Percentiles rank a stretch among this genome's conserved stretches.
These are phyloP conservation scores for Lissocephala sabroskyi DNA, from an alignment of 2,888 invertebrate species.

Conservation along the genomic window DNA sequence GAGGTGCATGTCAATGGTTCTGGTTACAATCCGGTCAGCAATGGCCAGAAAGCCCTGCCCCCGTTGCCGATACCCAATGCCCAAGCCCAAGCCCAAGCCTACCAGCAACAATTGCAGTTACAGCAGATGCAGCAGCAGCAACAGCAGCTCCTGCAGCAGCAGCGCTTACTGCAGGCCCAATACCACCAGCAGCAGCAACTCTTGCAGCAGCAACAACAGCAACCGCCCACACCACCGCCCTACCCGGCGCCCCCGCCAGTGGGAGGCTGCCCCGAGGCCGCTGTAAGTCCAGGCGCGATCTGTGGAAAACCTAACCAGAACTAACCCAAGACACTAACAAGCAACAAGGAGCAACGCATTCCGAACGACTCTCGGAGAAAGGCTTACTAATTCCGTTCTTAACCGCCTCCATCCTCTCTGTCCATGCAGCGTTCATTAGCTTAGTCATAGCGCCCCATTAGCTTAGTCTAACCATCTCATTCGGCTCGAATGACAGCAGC, in stretches of 20 bases:
- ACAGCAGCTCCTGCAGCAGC: not conserved
- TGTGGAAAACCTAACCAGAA: constrained; percentile 42
- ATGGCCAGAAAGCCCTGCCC: constrained; percentile 27
- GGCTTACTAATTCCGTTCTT: not conserved
- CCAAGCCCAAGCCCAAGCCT: constrained; percentile 26
- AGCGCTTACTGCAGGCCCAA: too few relatives aligned
- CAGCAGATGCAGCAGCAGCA: constrained; percentile 32
- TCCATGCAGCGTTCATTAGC: constrained; percentile 13
- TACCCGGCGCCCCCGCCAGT: constrained; percentile 56
- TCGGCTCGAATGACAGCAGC: not conserved
- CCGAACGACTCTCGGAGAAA: not conserved
- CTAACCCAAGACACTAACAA: constrained; percentile 18
- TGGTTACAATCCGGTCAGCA: constrained; percentile 26
- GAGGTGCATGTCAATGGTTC: constrained; percentile 60
- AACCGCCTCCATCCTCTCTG: constrained; percentile 14
- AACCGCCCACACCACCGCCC: constrained; percentile 39
- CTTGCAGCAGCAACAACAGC: constrained; percentile 19
- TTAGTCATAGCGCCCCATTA: constrained; percentile 24
- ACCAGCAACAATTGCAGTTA: constrained; percentile 26
- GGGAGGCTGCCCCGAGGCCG: constrained; percentile 34
- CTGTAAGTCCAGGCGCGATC: constrained; percentile 34
- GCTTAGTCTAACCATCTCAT: too few relatives aligned
- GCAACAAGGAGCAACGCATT: constrained; percentile 6
- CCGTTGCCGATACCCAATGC: constrained; percentile 32
- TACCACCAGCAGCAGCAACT: constrained; percentile 9